phyloP scores from a whole-genome alignment of 2,888 invertebrate species.

The Salpingus planirostris region DNA sequence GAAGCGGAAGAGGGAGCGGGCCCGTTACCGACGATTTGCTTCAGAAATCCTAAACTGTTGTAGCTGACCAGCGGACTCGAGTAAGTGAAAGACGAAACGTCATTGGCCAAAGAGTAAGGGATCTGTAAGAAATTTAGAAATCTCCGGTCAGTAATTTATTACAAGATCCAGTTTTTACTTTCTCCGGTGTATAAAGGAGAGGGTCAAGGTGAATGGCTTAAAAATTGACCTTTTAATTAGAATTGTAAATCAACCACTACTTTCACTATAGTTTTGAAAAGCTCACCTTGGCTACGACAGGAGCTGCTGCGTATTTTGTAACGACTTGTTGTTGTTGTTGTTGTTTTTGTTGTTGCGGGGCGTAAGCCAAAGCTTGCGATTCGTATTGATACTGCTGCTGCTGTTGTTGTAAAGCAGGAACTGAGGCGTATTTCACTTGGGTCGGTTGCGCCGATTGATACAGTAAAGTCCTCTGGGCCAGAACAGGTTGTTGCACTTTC shows the following conservation, averaged over 20 bases:
- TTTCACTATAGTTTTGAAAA: too few species aligned
- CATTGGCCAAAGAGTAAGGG: conserved; percentile 34
- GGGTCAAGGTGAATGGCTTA: conserved; percentile 15
- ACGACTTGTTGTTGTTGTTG: too few species aligned
- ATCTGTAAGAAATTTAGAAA: conserved; percentile 8
- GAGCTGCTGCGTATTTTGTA: too few species aligned
- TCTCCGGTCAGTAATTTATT: too few species aligned
- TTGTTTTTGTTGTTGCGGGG: too few species aligned
- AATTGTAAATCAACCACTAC: too few species aligned
- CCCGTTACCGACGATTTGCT: conserved; percentile 29
- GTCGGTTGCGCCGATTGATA: conserved; percentile 3
- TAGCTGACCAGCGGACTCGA: conserved; percentile 37
- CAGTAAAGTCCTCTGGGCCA: conserved; percentile 6
- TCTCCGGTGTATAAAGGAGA: too few species aligned
- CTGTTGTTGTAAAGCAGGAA: conserved; percentile 6
- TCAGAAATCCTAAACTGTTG: conserved; percentile 33
- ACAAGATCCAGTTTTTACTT: too few species aligned
- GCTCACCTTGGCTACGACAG: too few species aligned
- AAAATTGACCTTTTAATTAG: too few species aligned
- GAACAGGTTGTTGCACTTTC: conserved; percentile 12
- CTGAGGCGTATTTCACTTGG: conserved; percentile 9
- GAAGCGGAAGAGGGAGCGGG: conserved; percentile 5
- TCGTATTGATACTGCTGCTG: conserved; percentile 21
- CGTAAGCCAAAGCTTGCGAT: conserved; percentile 18
- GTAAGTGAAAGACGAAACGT: conserved; percentile 38